phyloP scores from a whole-genome alignment of 2,113 vertebrate genomes.

The Leucosticte australis region DNA sequence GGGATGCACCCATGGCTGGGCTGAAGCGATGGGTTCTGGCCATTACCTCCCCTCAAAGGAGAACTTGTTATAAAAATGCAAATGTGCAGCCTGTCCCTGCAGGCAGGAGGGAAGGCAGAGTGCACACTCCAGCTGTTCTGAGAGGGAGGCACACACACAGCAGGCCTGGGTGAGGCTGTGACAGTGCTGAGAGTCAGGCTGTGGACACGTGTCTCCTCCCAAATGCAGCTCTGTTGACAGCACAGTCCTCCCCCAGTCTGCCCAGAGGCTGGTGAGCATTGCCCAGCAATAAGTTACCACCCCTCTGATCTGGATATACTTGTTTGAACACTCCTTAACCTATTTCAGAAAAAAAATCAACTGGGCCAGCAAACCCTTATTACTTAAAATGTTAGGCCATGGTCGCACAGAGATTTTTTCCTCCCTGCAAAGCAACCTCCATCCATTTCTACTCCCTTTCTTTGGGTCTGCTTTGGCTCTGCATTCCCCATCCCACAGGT shows the following conservation, averaged over 20 bases:
- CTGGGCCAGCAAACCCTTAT: neutral
- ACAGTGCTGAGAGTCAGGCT: neutral
- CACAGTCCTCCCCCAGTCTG: neutral
- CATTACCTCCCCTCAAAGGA: neutral
- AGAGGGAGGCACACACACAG: neutral
- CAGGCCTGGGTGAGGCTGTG: neutral
- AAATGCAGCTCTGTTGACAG: neutral
- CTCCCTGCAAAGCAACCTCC: neutral
- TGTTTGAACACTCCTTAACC: slow-evolving; percentile 44
- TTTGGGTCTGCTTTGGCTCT: neutral
- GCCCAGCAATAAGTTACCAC: slow-evolving; percentile 1
- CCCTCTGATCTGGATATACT: slow-evolving; percentile 44
- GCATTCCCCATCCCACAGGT: neutral
- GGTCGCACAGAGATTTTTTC: neutral
- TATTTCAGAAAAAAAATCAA: slow-evolving; percentile 14
- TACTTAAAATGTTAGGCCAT: neutral
- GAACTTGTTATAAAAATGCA: neutral
- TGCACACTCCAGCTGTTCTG: neutral
- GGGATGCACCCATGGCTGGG: neutral
- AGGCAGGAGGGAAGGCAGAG: neutral
- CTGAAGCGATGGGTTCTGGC: neutral
- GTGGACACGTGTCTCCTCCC: neutral
- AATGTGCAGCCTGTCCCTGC: neutral
- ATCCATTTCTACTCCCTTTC: neutral
- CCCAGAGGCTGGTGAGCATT: slow-evolving; percentile 30